Base-by-base conservation (phyloP, 2,888 invertebrate species). In the Fragum sueziense region DNA sequence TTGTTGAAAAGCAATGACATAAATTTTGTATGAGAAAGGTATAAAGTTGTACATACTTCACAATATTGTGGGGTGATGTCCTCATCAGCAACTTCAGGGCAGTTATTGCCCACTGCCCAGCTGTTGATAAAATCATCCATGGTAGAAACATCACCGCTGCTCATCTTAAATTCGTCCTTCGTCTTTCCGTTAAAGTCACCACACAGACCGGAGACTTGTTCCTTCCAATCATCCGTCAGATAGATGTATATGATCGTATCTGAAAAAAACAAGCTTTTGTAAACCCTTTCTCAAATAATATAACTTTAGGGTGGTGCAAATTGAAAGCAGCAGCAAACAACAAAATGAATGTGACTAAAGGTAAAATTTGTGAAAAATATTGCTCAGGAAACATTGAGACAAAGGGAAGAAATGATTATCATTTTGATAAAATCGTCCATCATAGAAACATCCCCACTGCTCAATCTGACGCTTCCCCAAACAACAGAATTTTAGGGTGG, bases 141-240 rank as follows among this genome's bases (percentile, higher is more conserved):
- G 31, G 61, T 11, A 9, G 41, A 69, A 2, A 52, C 29, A 22
- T 52, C 47, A 22, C 79, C 73, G 9, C 27, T 51, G 37, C 97
- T 97, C 4, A 96, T 96, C 92, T 96, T 96, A 94, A 97, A 97
- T 92, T 98, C 98, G 89, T 98, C 97, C 51, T 95, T 94, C 82
- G 95, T 95, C 90, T 97, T 96, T 69, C 95, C 95, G 41, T 86
- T 80, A 70, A 59, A 83, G 67, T 85, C 81, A 20, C 86, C 86
- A 76, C 86, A 86, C 20, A 86, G 73, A 20, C 86, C 86, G 17
- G 76, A 47, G 1, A 83, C 82, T 31, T 71, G 54, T 1, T 57
- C 71, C 41, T 59, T 78, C 82, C 81, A 83, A 17, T 33, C 17
- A 31, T 72, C 59, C 6, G 51, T 17, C 1, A 83, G 57, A 41